Evolutionary conservation across 2,113 vertebrate species (phyloP), one percentile per base, ranked within the genome.

Genomic region (Scomber japonicus): DNA sequence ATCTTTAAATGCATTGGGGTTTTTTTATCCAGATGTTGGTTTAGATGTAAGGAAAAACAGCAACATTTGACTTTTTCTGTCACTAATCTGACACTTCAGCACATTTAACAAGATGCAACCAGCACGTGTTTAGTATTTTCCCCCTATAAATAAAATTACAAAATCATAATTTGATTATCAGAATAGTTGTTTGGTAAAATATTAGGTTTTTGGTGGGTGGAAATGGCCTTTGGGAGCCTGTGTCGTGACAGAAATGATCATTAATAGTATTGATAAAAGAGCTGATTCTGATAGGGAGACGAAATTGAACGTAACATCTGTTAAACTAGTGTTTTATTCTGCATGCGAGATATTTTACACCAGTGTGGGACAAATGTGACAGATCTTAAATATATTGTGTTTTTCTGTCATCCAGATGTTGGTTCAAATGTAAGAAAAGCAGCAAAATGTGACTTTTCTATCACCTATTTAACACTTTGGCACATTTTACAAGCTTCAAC

Each of bases 181-280:
- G 24, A 27, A 27, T 27, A 27, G 24, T 27, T 27, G 24, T 27
- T 27, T 27, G 24, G 24, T 27, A 27, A 27, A 27, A 27, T 27
- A 27, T 2, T 27, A 27, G 24, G 24, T 27, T 27, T 27, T 27
- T 27, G 24, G 35, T 40, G 6, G 35, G 35, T 3, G 44, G 10
- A 50, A 64, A 49, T 0, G 67, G 68, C 60, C 76, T 27, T 5
- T 27, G 8, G 0, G 75, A 46, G 31, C 4, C 57, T 9, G 62
- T 3, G 65, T 70, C 79, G 71, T 71, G 64, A 35, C 65, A 24
- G 24, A 27, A 27, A 17, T 35, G 17, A 45, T 5, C 56, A n/a
- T 16, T 46, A 3, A 11, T 19, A 21, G 27, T 4, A 24, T 10
- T 19, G 1, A n/a, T 16, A 12, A 59, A 11, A 0, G 2, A 11